phyloP scores from a whole-genome alignment of 2,113 vertebrate species.

The Oncorhynchus keta region DNA sequence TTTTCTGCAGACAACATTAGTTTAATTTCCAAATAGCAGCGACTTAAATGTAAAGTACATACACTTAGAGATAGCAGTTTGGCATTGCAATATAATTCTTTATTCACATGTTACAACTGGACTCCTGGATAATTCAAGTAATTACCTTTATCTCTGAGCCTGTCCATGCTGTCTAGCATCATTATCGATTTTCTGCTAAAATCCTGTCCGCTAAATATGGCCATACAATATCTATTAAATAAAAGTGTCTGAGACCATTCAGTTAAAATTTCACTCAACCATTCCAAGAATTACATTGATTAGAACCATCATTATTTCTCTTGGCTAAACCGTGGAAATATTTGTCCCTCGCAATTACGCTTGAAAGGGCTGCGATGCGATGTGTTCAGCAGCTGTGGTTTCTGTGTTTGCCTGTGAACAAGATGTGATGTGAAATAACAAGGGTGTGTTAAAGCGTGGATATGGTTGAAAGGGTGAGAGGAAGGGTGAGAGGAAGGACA shows the following conservation, averaged over 20 bases:
- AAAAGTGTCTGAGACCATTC: constrained; percentile 51
- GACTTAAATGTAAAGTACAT: too few relatives aligned
- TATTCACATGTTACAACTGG: constrained; percentile 22
- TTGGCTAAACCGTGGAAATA: constrained; percentile 56
- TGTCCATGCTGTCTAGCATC: constrained; percentile 90
- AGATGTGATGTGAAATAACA: too few relatives aligned
- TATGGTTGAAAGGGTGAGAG: too few relatives aligned
- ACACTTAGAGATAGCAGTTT: background rate
- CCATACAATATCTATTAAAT: constrained; percentile 62
- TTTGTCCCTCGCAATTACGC: constrained; percentile 73
- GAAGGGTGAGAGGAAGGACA: too few relatives aligned
- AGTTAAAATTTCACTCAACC: constrained; percentile 56
- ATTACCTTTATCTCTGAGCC: constrained; percentile 85
- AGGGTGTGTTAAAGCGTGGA: too few relatives aligned
- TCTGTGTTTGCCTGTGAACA: too few relatives aligned
- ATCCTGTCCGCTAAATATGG: constrained; percentile 89
- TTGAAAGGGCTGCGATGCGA: constrained; percentile 76
- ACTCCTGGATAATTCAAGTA: constrained; percentile 66
- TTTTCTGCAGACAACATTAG: too few relatives aligned
- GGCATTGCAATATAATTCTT: constrained; percentile 65
- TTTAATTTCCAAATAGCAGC: too few relatives aligned
- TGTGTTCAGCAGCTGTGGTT: constrained; percentile 23
- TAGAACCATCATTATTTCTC: constrained; percentile 91
- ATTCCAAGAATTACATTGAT: constrained; percentile 92
- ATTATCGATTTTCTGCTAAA: constrained; percentile 85